Evolutionary conservation across 1,140 invertebrate species (phyloP).

Genomic region (Vanessa tameamea): DNA sequence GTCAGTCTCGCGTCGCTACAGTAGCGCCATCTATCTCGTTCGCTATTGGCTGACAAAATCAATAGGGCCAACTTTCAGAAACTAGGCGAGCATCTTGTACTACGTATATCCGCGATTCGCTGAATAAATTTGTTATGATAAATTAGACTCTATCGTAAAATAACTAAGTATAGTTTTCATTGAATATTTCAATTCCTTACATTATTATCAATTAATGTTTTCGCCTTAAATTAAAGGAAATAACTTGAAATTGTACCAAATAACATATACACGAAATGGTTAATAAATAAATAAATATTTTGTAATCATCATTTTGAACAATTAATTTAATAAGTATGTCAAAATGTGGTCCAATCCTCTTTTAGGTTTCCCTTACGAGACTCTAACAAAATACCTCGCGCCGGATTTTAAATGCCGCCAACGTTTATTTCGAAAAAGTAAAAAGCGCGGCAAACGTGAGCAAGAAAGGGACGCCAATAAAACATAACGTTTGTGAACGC

Average conservation of each 20-base stretch:
- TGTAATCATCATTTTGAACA: slow-evolving; percentile 45
- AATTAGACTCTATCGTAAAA: slow-evolving; percentile 36
- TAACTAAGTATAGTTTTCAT: slow-evolving; percentile 35
- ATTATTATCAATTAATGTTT: slow-evolving; percentile 68
- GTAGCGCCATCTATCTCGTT: slow-evolving; percentile 68
- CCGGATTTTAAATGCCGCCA: slow-evolving; percentile 77
- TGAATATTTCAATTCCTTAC: slow-evolving; percentile 49
- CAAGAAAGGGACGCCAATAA: slow-evolving; percentile 78
- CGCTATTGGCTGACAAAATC: slow-evolving; percentile 62
- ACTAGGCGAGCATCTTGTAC: slow-evolving; percentile 57
- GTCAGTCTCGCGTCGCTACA: slow-evolving; percentile 75
- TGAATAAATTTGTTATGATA: slow-evolving; percentile 30
- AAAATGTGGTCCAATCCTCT: slow-evolving; percentile 71
- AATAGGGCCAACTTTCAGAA: slow-evolving; percentile 60
- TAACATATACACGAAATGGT: slow-evolving; percentile 41
- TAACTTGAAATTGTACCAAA: slow-evolving; percentile 44
- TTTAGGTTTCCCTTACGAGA: slow-evolving; percentile 66
- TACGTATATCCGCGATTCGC: slow-evolving; percentile 78
- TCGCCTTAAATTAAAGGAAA: slow-evolving; percentile 49
- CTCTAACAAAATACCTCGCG: slow-evolving; percentile 73
- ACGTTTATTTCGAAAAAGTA: slow-evolving; percentile 73
- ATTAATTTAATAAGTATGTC: slow-evolving; percentile 73
- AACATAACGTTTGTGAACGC: slow-evolving; percentile 71
- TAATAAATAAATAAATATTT: slow-evolving; percentile 51
- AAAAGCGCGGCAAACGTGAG: slow-evolving; percentile 77